A percentile compares a stretch with the other conserved stretches of the same genome.
Evolutionary conservation across 2,888 invertebrate species (phyloP).

Genomic region (Dolomedes plantarius): DNA sequence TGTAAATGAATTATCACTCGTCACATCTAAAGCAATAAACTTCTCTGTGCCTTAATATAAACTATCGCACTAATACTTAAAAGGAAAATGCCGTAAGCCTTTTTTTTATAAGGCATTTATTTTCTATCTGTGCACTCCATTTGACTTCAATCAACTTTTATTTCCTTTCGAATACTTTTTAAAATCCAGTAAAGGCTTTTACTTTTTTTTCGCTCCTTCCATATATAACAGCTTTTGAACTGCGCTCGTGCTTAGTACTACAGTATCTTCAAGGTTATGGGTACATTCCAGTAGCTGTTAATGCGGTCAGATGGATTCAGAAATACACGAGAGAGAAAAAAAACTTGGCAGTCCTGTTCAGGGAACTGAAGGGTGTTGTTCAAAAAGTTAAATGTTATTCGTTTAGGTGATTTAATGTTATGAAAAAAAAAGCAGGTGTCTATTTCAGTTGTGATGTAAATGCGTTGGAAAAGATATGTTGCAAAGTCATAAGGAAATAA

Average conservation of each 20-base stretch:
- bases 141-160: background rate
- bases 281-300: background rate
- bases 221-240: background rate
- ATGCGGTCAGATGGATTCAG: background rate
- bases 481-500: too few relatives aligned
- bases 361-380: background rate
- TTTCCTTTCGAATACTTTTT: background rate
- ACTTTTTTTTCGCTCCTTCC: background rate
- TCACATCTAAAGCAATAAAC: too few relatives aligned
- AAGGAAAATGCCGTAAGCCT: too few relatives aligned
- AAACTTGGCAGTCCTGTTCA: background rate
- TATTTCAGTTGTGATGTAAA: too few relatives aligned
- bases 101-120: too few relatives aligned
- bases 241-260: background rate
- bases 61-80: too few relatives aligned
- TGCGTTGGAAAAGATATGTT: too few relatives aligned
- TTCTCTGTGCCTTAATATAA: too few relatives aligned
- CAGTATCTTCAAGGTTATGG: background rate
- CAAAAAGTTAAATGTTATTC: background rate
- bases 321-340: background rate
- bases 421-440: background rate
- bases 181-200: background rate
- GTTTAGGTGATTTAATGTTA: background rate
- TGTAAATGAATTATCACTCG: too few relatives aligned
- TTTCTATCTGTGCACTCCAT: too few relatives aligned